A percentile compares a stretch with the other conserved stretches of the same genome.
Conservation (phyloP, 2,113 vertebrate species). For the Polyodon spathula region DNA sequence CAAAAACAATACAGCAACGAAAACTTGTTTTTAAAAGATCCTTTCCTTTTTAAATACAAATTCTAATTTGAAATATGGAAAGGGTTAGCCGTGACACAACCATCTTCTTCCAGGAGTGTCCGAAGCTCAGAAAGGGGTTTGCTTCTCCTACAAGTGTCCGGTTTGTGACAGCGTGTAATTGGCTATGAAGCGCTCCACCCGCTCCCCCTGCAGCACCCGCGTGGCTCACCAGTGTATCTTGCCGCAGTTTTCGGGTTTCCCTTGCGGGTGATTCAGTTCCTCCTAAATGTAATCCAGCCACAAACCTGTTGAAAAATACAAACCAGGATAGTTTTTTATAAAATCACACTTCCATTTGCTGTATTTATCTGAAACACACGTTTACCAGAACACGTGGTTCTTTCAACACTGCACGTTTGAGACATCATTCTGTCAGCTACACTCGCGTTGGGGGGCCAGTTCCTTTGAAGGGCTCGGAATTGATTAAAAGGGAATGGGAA, state of each 20-base stretch:
- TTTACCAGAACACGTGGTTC: too few species aligned
- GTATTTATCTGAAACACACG: too few species aligned
- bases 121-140: not conserved
- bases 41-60: not conserved
- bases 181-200: constrained; percentile 71
- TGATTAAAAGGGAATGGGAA: too few species aligned
- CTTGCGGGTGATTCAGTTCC: constrained; percentile 65
- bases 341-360: not conserved
- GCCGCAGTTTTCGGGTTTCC: constrained; percentile 76
- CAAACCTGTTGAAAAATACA: constrained; percentile 55
- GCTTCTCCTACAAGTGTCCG: constrained; percentile 59
- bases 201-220: constrained; percentile 73
- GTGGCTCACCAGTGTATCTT: constrained; percentile 91
- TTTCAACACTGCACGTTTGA: too few species aligned
- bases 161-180: constrained; percentile 79
- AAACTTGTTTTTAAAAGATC: too few species aligned
- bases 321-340: not conserved
- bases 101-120: not conserved
- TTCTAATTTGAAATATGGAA: not conserved
- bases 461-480: too few species aligned
- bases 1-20: too few species aligned
- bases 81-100: not conserved
- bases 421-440: too few species aligned
- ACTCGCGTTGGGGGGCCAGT: too few species aligned
- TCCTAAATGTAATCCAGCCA: constrained; percentile 89